A percentile compares a stretch with the other conserved stretches of the same genome.
Evolutionary conservation across 2,888 invertebrate genomes (phyloP).

Genomic region (Drosophila kambysellisi): DNA sequence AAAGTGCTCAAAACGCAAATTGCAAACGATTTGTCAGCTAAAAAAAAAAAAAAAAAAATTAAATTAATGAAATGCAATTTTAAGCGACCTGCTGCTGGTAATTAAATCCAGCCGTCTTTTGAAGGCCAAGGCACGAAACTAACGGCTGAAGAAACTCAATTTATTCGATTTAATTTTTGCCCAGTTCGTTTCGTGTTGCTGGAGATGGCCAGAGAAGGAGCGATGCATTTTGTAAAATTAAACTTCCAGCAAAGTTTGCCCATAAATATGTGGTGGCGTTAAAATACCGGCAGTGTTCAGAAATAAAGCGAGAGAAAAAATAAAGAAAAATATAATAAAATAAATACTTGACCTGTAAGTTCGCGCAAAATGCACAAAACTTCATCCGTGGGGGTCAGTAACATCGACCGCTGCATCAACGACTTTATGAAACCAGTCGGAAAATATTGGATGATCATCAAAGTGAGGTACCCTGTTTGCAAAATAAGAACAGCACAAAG

Average conservation of each 20-base stretch:
- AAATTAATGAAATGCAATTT: conserved; percentile 22
- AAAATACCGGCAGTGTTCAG: conserved; percentile 9
- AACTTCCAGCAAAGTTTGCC: conserved; percentile 58
- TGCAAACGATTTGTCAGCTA: background rate
- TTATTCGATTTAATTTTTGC: conserved; percentile 54
- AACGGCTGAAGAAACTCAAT: conserved; percentile 36
- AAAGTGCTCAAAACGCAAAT: conserved; percentile 17
- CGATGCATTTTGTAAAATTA: conserved; percentile 49
- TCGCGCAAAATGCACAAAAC: conserved; percentile 36
- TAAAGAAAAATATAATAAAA: conserved; percentile 27
- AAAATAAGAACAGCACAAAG: too few relatives aligned
- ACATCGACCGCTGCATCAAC: conserved; percentile 15
- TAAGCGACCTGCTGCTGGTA: conserved; percentile 14
- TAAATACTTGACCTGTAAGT: conserved; percentile 71
- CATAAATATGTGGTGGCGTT: conserved; percentile 58
- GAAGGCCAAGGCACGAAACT: conserved; percentile 23
- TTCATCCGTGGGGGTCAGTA: conserved; percentile 12
- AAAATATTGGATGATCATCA: background rate
- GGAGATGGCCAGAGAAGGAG: conserved; percentile 22
- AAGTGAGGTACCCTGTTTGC: background rate
- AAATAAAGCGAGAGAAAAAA: conserved; percentile 9
- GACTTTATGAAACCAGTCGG: conserved; percentile 16
- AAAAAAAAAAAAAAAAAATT: conserved; percentile 5
- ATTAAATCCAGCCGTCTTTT: conserved; percentile 33
- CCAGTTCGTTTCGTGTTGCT: background rate